Evolutionary conservation across 2,797 vertebrate genomes (phyloP).

Genomic region (Danio tinwini): DNA sequence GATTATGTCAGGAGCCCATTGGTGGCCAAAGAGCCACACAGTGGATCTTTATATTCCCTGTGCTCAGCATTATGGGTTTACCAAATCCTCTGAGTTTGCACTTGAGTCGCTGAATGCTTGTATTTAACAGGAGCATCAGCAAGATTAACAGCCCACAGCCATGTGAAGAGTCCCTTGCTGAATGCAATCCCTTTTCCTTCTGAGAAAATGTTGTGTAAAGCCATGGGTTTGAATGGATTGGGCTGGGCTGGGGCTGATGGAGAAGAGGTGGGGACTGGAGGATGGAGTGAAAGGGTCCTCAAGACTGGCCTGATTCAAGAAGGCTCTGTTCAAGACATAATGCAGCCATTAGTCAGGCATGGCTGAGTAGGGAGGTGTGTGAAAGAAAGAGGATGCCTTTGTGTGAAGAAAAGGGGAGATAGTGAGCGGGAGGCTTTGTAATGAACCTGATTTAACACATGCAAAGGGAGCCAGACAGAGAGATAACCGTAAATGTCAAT

Average conservation of each 20-base stretch:
- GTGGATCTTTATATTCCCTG: slow-evolving; percentile 56
- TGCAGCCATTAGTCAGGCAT: slow-evolving; percentile 46
- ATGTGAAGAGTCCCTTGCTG: slow-evolving; percentile 68
- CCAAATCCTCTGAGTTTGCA: slow-evolving; percentile 66
- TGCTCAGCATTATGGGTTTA: slow-evolving; percentile 57
- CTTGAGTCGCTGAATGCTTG: slow-evolving; percentile 60
- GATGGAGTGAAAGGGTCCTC: slow-evolving; percentile 38
- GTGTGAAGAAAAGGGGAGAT: slow-evolving; percentile 19
- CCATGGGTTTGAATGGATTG: slow-evolving; percentile 62
- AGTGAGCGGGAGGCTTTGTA: background rate
- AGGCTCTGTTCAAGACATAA: slow-evolving; percentile 34
- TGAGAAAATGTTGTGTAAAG: slow-evolving; percentile 77
- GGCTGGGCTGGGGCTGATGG: slow-evolving; percentile 40
- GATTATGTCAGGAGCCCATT: slow-evolving; percentile 40
- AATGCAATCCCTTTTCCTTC: slow-evolving; percentile 71
- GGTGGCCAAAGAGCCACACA: slow-evolving; percentile 33
- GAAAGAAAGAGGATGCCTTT: slow-evolving; percentile 35
- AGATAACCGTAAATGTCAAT: background rate
- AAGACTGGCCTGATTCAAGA: slow-evolving; percentile 53
- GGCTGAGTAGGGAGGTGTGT: background rate
- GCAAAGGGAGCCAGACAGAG: background rate
- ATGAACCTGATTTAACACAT: slow-evolving; percentile 1
- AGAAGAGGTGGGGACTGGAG: slow-evolving; percentile 27
- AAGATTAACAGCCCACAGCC: slow-evolving; percentile 74
- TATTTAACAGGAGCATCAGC: slow-evolving; percentile 67